Percentiles rank a stretch among this genome's conserved stretches.
phyloP scores from a whole-genome alignment of 2,113 vertebrate genomes.

The Nothocercus julius region DNA sequence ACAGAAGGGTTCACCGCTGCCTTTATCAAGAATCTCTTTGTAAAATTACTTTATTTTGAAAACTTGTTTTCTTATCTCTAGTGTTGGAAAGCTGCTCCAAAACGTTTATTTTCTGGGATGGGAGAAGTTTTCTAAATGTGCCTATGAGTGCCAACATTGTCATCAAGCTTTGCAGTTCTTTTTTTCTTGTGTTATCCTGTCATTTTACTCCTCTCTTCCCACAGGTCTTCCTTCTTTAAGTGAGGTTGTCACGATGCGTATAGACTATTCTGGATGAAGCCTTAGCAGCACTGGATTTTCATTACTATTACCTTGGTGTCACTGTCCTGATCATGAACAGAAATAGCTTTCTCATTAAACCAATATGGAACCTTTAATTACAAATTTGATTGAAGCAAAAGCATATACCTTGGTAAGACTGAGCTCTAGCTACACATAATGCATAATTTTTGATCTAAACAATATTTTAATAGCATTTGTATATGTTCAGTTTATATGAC shows the following conservation, averaged over 20 bases:
- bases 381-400: not conserved
- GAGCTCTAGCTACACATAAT: not conserved
- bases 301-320: not conserved
- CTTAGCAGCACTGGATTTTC: not conserved
- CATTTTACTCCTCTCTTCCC: not conserved
- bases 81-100: not conserved
- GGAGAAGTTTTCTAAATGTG: not conserved
- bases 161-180: not conserved
- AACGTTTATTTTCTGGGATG: not conserved
- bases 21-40: rapidly evolving
- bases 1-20: not conserved
- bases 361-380: not conserved
- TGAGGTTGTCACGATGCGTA: not conserved
- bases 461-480: not conserved
- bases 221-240: not conserved
- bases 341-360: not conserved
- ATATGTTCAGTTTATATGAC: not conserved
- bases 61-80: not conserved
- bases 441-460: not conserved
- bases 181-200: not conserved
- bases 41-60: not conserved
- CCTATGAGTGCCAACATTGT: not conserved
- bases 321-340: not conserved
- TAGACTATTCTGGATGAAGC: not conserved
- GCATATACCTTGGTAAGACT: not conserved